These are phyloP conservation scores for Carabus problematicus DNA, from an alignment of 2,888 invertebrate genomes.

Conservation along the genomic window DNA sequence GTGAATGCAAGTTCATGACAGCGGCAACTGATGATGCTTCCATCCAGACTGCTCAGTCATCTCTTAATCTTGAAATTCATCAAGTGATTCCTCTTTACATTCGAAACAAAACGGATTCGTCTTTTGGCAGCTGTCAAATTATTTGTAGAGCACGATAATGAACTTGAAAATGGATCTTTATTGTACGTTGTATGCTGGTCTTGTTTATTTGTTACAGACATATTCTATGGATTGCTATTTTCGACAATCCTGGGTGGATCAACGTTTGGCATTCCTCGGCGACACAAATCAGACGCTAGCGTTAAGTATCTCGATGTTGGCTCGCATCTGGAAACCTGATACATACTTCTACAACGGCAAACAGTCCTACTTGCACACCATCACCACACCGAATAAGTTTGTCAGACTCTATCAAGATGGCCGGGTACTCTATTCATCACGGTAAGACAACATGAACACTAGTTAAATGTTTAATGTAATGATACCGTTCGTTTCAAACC, in stretches of 20 bases:
- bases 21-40: too few relatives aligned
- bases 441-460: slow-evolving; percentile 60
- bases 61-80: too few relatives aligned
- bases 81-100: too few relatives aligned
- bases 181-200: not conserved
- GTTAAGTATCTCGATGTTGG: slow-evolving; percentile 80
- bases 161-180: too few relatives aligned
- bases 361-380: slow-evolving; percentile 82
- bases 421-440: slow-evolving; percentile 76
- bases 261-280: slow-evolving; percentile 73
- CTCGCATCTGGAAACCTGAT: slow-evolving; percentile 85
- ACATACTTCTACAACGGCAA: slow-evolving; percentile 86
- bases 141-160: too few relatives aligned
- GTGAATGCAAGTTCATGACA: too few relatives aligned
- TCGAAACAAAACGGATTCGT: too few relatives aligned
- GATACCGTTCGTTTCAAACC: too few relatives aligned
- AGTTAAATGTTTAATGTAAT: too few relatives aligned
- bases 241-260: slow-evolving; percentile 84
- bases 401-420: slow-evolving; percentile 79
- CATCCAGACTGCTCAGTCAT: too few relatives aligned
- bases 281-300: slow-evolving; percentile 73
- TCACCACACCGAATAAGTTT: slow-evolving; percentile 86
- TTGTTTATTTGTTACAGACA: slow-evolving; percentile 63
- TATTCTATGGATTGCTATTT: slow-evolving; percentile 90
- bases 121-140: too few relatives aligned